A percentile compares a stretch with the other conserved stretches of the same genome.
Evolutionary conservation across 2,888 invertebrate genomes (phyloP).

Genomic region (Yponomeuta evonymella): DNA sequence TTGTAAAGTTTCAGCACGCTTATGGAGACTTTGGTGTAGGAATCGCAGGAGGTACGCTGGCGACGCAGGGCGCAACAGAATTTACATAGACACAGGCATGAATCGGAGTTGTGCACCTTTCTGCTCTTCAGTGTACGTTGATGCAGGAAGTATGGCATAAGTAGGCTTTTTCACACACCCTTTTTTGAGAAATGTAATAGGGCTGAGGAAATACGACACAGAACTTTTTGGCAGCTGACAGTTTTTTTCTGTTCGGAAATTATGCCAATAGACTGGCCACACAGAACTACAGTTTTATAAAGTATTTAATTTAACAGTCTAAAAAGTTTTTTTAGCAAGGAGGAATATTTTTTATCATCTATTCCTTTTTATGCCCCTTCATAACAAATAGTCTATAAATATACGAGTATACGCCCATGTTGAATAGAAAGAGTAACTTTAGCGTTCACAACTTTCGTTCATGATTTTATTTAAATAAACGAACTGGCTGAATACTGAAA

Average conservation of each 20-base stretch:
- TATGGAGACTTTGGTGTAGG: conserved; percentile 56
- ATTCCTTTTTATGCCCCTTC: conserved; percentile 28
- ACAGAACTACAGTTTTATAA: background rate
- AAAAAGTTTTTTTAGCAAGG: background rate
- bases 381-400: conserved; percentile 66
- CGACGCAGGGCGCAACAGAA: conserved; percentile 56
- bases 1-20: conserved; percentile 63
- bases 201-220: background rate
- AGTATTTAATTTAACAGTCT: background rate
- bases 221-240: background rate
- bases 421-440: conserved; percentile 28
- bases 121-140: conserved; percentile 48
- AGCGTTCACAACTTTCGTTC: conserved; percentile 1
- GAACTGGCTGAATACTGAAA: background rate
- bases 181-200: background rate
- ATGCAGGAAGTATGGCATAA: conserved; percentile 61
- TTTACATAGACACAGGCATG: conserved; percentile 52
- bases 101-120: conserved; percentile 58
- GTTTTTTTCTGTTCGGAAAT: background rate
- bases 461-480: background rate
- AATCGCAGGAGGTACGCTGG: conserved; percentile 52
- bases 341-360: background rate
- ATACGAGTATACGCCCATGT: conserved; percentile 66
- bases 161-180: conserved; percentile 54
- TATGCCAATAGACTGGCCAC: background rate